Base-by-base conservation (phyloP, 2,888 invertebrate species). In the Drosophila falleni region DNA sequence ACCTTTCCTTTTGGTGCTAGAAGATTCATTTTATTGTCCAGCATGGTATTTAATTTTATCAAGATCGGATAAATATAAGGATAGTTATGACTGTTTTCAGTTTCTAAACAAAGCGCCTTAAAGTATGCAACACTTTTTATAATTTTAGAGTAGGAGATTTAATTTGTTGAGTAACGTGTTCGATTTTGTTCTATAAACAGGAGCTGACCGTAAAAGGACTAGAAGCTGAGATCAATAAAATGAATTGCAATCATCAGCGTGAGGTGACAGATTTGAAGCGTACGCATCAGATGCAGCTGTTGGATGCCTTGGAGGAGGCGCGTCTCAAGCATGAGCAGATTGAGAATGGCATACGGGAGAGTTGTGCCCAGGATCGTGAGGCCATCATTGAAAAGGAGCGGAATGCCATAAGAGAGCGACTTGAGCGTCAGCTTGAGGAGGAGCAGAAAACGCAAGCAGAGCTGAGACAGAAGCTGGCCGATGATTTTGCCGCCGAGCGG, bases 151-250 rank as follows among this genome's bases (percentile, higher is more conserved):
- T 23, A n/a, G n/a, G n/a, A n/a, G n/a, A n/a, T n/a, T n/a, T n/a
- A n/a, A n/a, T n/a, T n/a, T n/a, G n/a, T n/a, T 23, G 23, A 23
- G 1, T 23, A 23, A 23, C 23, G 23, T 9, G 15, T 39, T 39
- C 39, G 39, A 15, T 42, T 19, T 16, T 23, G 1, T 5, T 2
- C 16, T 19, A 6, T 2, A n/a, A 37, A 56, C 16, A 95, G 96
- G 97, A 97, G 90, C 93, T 97, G 87, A 97, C 97, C 5, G 96
- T 97, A 0, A 97, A 97, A 93, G 97, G 97, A 0, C 91, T 97
- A n/a, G 97, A 97, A 92, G 95, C 96, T 0, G 97, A 97, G 91
- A 94, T 97, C 3, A 94, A 96, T 26, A 95, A 95, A 81, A 96
- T 97, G 95, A 95, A 96, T 35, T 94, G 95, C 19, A 93, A 95